Evolutionary conservation across 2,888 invertebrate species (phyloP), one percentile per base, ranked within the genome.

Genomic region (Geotrupes spiniger): DNA sequence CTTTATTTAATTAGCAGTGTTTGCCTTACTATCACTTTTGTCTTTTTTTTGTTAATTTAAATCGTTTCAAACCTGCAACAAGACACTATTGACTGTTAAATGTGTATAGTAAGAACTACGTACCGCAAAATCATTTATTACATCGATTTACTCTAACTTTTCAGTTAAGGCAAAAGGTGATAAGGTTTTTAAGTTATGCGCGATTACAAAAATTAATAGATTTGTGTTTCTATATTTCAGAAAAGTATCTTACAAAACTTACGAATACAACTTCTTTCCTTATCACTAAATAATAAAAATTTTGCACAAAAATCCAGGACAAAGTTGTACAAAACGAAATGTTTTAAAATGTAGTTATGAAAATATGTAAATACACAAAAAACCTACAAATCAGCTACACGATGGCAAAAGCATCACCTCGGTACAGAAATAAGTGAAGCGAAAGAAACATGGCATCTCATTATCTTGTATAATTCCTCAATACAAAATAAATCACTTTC

Each of bases 181-280:
- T n/a, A n/a, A n/a, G n/a, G n/a, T n/a, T n/a, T n/a, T n/a, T n/a
- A n/a, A n/a, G n/a, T n/a, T n/a, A n/a, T n/a, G n/a, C n/a, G n/a
- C n/a, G n/a, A n/a, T n/a, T n/a, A n/a, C n/a, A 10, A 31, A 31
- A 42, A 28, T 10, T 5, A n/a, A 9, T 21, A 29, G 42, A 46
- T 52, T 44, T 46, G 45, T 43, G 36, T 52, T 43, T 53, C 50
- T 57, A 57, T 57, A 53, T 54, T 60, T 58, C 52, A 62, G 65
- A 64, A 53, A 66, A 64, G 65, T 66, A 66, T 67, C 62, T 67
- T 69, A 69, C 68, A 68, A 69, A 69, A 68, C 28, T 66, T 69
- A 67, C 65, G 64, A 63, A 62, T 61, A 64, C 60, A 58, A 64
- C 62, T 58, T 63, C 63, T 60, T 64, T 59, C 60, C 45, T 53